A percentile compares a stretch with the other conserved stretches of the same genome.
Conservation (phyloP, 2,888 invertebrate species). For the Oligia fasciuncula region DNA sequence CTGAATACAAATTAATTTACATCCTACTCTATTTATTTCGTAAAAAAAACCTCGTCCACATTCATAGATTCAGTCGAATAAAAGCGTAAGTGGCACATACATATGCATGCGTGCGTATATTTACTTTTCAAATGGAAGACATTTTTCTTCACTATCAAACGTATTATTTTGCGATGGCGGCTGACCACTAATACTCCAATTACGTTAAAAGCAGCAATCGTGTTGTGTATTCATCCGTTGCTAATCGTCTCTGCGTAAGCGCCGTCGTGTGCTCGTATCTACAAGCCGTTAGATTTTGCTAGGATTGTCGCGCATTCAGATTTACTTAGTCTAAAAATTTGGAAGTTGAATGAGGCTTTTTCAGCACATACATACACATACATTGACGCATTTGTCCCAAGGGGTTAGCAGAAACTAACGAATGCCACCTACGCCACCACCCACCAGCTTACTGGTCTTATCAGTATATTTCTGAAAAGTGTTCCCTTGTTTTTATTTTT, state of each 20-base stretch:
- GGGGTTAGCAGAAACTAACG: background rate
- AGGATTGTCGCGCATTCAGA: conserved; percentile 20
- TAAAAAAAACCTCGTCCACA: conserved; percentile 5
- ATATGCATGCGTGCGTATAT: conserved; percentile 46
- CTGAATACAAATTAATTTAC: background rate
- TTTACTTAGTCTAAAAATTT: background rate
- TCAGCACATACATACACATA: background rate
- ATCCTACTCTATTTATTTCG: background rate
- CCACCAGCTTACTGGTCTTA: too few relatives aligned
- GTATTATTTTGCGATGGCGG: conserved; percentile 42
- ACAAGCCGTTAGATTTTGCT: conserved; percentile 49
- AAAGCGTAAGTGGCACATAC: conserved; percentile 52
- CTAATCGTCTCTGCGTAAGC: conserved; percentile 52
- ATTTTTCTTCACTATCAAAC: conserved; percentile 46
- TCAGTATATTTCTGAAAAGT: background rate
- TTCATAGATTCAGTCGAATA: conserved; percentile 17
- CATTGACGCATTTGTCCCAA: background rate
- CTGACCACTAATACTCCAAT: conserved; percentile 58
- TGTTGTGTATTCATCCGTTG: conserved; percentile 51
- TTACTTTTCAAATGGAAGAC: conserved; percentile 53
- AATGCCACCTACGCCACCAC: too few relatives aligned
- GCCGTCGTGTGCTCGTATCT: conserved; percentile 43
- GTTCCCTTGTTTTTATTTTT: background rate
- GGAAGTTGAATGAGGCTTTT: background rate
- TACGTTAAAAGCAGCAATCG: conserved; percentile 56